phyloP scores from a whole-genome alignment of 2,888 invertebrate species.

The Himalopsyche anomala region DNA sequence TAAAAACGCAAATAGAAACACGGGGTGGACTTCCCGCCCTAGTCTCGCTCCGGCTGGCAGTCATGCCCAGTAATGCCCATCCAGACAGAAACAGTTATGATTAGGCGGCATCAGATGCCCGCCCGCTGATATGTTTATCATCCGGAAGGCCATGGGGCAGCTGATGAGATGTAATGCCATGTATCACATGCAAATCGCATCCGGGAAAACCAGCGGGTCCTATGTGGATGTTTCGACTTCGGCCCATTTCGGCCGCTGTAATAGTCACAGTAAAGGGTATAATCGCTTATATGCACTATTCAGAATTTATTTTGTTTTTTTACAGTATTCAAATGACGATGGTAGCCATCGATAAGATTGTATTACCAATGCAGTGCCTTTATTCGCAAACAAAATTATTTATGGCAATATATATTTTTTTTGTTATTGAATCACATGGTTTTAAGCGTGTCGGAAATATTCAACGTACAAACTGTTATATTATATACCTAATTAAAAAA shows the following conservation, averaged over 20 bases:
- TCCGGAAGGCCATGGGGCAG: slow-evolving; percentile 58
- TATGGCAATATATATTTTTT: no score
- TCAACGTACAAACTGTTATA: no score
- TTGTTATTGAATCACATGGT: no score
- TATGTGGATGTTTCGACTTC: background rate
- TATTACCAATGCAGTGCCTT: slow-evolving; percentile 48
- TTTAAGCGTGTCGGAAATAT: no score
- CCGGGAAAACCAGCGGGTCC: slow-evolving; percentile 17
- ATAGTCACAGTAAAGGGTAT: slow-evolving; percentile 16
- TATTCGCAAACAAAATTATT: slow-evolving; percentile 28
- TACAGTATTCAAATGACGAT: slow-evolving; percentile 56
- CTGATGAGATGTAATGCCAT: slow-evolving; percentile 64
- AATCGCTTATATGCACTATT: background rate
- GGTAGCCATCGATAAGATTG: slow-evolving; percentile 53
- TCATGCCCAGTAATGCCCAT: slow-evolving; percentile 47
- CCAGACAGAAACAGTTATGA: slow-evolving; percentile 66
- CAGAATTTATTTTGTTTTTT: slow-evolving; percentile 59
- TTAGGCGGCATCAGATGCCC: slow-evolving; percentile 55
- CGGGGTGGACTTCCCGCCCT: background rate
- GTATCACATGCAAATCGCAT: slow-evolving; percentile 65
- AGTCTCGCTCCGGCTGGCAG: slow-evolving; percentile 9
- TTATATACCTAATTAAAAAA: no score
- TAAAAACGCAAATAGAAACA: background rate
- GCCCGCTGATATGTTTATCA: slow-evolving; percentile 60
- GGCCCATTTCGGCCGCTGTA: background rate